phyloP scores from a whole-genome alignment of 2,113 vertebrate genomes.

The Agapornis roseicollis region DNA sequence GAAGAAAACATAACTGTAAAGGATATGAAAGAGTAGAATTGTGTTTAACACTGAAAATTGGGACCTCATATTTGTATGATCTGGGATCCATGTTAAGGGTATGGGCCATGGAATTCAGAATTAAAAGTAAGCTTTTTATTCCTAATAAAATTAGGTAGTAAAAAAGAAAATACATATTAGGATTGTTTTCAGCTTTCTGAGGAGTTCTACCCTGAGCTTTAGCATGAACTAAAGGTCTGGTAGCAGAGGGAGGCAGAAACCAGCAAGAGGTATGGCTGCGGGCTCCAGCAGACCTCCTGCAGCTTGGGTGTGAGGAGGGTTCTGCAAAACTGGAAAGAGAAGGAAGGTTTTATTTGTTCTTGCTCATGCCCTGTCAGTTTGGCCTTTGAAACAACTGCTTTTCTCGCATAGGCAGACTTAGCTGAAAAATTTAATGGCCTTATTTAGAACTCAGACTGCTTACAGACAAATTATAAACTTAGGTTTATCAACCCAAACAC shows the following conservation, averaged over 20 bases:
- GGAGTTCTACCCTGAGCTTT: not conserved
- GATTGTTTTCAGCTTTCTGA: not conserved
- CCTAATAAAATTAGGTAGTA: not conserved
- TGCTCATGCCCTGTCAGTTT: not conserved
- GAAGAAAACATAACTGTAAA: not conserved
- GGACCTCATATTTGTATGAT: not conserved
- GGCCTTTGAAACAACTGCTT: not conserved
- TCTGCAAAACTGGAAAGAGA: fast-evolving
- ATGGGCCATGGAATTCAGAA: not conserved
- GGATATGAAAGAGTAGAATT: not conserved
- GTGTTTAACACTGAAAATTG: not conserved
- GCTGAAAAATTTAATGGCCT: not conserved
- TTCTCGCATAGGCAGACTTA: not conserved
- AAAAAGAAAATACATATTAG: not conserved
- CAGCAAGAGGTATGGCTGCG: not conserved
- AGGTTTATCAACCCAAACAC: not conserved
- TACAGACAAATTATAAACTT: not conserved
- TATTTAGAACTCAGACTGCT: not conserved
- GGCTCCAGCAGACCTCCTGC: not conserved
- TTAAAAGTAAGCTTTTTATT: not conserved
- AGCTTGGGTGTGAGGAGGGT: fast-evolving
- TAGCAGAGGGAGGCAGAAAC: not conserved
- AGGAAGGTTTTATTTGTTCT: not conserved
- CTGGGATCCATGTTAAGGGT: not conserved
- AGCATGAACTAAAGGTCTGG: not conserved